phyloP scores from a whole-genome alignment of 2,113 vertebrate genomes.

The Isurus oxyrinchus region DNA sequence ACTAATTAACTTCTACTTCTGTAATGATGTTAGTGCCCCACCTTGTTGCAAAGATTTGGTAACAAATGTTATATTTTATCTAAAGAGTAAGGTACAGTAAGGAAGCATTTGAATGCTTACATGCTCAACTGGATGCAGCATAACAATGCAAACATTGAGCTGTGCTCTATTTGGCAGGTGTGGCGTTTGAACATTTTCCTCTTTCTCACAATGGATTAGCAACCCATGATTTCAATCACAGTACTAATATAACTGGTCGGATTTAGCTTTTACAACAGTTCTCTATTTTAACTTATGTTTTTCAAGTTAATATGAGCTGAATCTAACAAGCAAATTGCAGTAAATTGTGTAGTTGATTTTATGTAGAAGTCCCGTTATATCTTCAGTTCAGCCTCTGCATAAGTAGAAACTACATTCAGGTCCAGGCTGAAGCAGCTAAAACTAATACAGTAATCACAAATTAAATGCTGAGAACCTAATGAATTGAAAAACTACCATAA shows the following conservation, averaged over 20 bases:
- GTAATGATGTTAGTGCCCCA: background rate
- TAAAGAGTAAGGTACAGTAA: background rate
- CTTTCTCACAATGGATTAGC: background rate
- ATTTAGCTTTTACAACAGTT: background rate
- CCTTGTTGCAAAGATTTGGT: background rate
- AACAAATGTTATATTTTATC: no score
- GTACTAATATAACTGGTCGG: background rate
- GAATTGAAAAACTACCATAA: background rate
- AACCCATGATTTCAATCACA: background rate
- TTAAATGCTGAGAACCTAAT: background rate
- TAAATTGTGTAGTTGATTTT: background rate
- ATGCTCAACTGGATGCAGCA: background rate
- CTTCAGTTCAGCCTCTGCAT: background rate
- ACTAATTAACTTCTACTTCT: background rate
- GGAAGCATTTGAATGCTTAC: background rate
- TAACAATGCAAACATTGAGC: background rate
- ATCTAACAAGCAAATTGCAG: background rate
- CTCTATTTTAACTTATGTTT: background rate
- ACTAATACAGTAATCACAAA: background rate
- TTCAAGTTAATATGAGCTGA: no score
- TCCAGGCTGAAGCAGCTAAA: background rate
- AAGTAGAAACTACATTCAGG: background rate
- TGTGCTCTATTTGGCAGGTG: background rate
- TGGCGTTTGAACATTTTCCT: background rate
- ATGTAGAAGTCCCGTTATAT: background rate